Evolutionary conservation across 2,113 vertebrate genomes (phyloP), one percentile per base, ranked within the genome.

Genomic region (Aphyosemion australe): DNA sequence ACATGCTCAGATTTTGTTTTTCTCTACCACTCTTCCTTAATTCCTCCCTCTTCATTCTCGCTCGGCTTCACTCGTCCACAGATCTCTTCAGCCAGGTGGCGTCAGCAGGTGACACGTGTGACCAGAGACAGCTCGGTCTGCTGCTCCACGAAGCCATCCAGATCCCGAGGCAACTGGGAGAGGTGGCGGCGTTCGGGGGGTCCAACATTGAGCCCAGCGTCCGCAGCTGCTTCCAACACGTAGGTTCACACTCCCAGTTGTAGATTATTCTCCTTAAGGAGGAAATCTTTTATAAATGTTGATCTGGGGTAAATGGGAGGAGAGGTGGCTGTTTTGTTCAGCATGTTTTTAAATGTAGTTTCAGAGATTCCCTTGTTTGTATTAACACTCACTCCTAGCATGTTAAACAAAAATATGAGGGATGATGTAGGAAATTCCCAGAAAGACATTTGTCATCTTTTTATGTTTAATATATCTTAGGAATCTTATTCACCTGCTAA

Each of bases 181-280:
- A 99, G 85, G 96, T 99, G 59, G 97, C 97, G 0, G 95, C 97
- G 8, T 99, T 99, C 0, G 97, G 97, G 21, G 97, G 97, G 42
- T 98, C 97, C 87, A 99, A 98, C 88, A 98, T 99, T 20, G 97
- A 98, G 45, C 97, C 97, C 62, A 99, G 97, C 0, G 96, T 99
- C 57, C 95, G 97, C 58, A 98, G 97, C 90, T 99, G 97, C 89
- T 98, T 99, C 87, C 95, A 97, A 2, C 95, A 98, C 75, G 96
- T 98, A 89, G 10, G 92, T 92, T 32, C 18, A 54, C 18, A 54
- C 69, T 56, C 59, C 16, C 16, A 64, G n/a, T 54, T 62, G 26
- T 26, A 26, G 26, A 26, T 26, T 26, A 26, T 26, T 26, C 26
- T 26, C 26, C 26, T 26, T 26, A 26, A 26, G 5, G 26, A 26